phyloP scores from a whole-genome alignment of 2,888 invertebrate species.

The Gonocerus acuteangulatus region DNA sequence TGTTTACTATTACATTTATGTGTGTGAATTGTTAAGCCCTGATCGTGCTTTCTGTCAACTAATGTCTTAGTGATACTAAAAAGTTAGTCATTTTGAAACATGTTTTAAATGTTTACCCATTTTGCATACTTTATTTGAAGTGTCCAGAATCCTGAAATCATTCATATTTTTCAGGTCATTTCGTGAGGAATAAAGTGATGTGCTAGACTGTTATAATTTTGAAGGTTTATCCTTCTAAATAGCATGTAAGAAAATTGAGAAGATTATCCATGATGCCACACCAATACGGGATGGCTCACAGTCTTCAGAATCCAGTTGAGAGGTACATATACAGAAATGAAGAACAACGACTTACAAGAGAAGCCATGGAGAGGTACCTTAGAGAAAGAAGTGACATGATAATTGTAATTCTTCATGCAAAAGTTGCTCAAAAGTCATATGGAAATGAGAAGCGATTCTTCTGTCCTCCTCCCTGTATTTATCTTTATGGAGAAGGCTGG shows the following conservation, averaged over 20 bases:
- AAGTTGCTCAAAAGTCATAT: slow-evolving; percentile 99
- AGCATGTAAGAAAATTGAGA: slow-evolving; percentile 12
- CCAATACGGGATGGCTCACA: slow-evolving; percentile 56
- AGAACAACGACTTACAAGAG: slow-evolving; percentile 75
- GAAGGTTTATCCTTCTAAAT: slow-evolving; percentile 5
- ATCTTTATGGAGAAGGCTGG: slow-evolving; percentile 98
- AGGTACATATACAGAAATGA: slow-evolving; percentile 38
- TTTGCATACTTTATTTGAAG: too few species aligned
- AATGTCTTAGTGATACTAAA: too few species aligned
- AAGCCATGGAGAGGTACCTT: slow-evolving; percentile 94
- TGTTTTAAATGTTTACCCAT: too few species aligned
- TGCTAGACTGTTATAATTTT: too few species aligned
- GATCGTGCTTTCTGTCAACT: too few species aligned
- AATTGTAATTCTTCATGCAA: slow-evolving; percentile 94
- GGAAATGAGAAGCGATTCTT: slow-evolving; percentile 99
- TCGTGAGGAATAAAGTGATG: not conserved
- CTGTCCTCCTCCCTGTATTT: slow-evolving; percentile 98
- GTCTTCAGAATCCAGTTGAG: slow-evolving; percentile 36
- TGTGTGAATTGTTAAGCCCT: too few species aligned
- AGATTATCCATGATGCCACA: slow-evolving; percentile 57
- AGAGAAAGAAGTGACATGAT: slow-evolving; percentile 91
- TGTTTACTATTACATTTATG: not conserved
- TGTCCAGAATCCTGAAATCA: too few species aligned
- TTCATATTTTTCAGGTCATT: not conserved
- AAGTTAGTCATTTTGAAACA: too few species aligned